Conservation (phyloP, 2,113 vertebrate genomes). For the Spermophilus dauricus region DNA sequence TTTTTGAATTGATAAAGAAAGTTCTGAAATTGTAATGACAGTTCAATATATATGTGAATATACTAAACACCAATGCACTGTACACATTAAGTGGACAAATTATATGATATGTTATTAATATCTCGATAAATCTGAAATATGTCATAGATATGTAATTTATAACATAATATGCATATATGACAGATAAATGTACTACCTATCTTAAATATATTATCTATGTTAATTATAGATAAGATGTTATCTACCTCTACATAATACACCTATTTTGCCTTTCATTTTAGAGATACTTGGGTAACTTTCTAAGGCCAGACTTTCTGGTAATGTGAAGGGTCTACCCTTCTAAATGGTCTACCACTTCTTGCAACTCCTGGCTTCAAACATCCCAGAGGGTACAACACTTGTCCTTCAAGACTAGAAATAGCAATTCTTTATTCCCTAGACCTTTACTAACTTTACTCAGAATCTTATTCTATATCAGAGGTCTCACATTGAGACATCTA, state of each 20-base stretch:
- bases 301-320: background rate
- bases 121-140: background rate
- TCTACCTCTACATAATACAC: background rate
- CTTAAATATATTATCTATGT: too few species aligned
- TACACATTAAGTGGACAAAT: background rate
- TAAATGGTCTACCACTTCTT: background rate
- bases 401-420: background rate
- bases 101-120: background rate
- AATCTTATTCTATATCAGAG: background rate
- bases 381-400: background rate
- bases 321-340: background rate
- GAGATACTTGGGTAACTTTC: slow-evolving; percentile 13
- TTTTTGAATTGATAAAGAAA: slow-evolving; percentile 11
- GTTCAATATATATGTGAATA: background rate
- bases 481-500: background rate
- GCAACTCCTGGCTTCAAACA: background rate
- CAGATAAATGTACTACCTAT: too few species aligned
- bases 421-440: background rate
- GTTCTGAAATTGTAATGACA: background rate
- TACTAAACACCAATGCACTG: background rate
- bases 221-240: background rate
- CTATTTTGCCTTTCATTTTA: slow-evolving; percentile 9
- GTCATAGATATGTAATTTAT: background rate
- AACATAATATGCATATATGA: background rate
- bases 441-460: background rate